Base-by-base conservation (phyloP, 1,140 invertebrate species). In the Macrosteles quadrilineatus region DNA sequence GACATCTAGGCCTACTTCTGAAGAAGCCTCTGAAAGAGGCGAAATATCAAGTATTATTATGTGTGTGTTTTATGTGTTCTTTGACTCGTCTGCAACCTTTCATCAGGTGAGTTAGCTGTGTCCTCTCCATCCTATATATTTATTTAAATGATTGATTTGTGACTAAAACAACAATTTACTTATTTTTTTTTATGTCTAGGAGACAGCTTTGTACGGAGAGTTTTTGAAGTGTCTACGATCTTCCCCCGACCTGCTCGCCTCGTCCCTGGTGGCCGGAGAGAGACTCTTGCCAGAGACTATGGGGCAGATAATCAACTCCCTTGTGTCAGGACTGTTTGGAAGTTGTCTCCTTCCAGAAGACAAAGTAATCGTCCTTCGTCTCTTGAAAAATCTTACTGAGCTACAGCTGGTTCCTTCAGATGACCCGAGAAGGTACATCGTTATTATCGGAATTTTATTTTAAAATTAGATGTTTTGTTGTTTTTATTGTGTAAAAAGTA, bases 271-370 rank as follows among this genome's bases (percentile, higher is more conserved):
- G 1, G 84, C 88, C n/a, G 92, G 91, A 0, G 94, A 97, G 77
- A 85, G 85, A 72, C 72, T 85, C 21, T 55, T 84, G n/a, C 84
- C 87, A 23, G 83, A 87, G 21, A 82, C 84, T 17, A 86, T 93
- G 77, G 87, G 89, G 1, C 84, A 83, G 29, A 82, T 92, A 2
- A 84, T 91, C 17, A 85, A 90, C 50, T 89, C 88, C 0, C 81
- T 97, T 3, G 86, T 94, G 14, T 87, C 91, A 23, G 92, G 95
- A 0, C 78, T 99, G 0, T 98, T 94, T 80, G 93, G 87, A 53
- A 92, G 89, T 80, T 92, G 89, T 76, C 85, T 91, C 72, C 87
- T 90, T 74, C 89, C 87, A 19, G 89, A 93, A 73, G 96, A 98
- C 81, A 90, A 95, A 76, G 85, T 88, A 32, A 85, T 90, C 55